Evolutionary conservation across 2,888 invertebrate genomes (phyloP).

Genomic region (Clivina fossor): DNA sequence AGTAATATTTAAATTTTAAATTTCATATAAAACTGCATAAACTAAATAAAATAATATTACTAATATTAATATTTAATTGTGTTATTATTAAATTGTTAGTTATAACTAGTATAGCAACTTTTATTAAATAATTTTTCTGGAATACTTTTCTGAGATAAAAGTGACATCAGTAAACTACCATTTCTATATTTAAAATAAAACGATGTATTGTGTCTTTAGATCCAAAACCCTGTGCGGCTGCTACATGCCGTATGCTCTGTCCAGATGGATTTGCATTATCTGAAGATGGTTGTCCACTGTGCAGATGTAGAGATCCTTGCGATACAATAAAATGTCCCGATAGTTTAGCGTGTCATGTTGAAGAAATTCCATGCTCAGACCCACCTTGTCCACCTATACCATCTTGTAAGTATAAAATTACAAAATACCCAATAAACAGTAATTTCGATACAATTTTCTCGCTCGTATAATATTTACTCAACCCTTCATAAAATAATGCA

Average conservation of each 20-base stretch:
- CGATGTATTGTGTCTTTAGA: slow-evolving; percentile 48
- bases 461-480: too few relatives aligned
- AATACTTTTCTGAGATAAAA: too few relatives aligned
- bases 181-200: too few relatives aligned
- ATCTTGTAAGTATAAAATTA: slow-evolving; percentile 67
- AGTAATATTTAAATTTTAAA: too few relatives aligned
- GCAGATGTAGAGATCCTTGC: slow-evolving; percentile 82
- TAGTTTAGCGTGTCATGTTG: slow-evolving; percentile 73
- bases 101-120: background rate
- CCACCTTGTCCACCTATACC: slow-evolving; percentile 85
- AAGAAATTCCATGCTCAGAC: slow-evolving; percentile 74
- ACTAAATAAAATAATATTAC: too few relatives aligned
- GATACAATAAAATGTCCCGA: slow-evolving; percentile 74
- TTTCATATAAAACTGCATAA: too few relatives aligned
- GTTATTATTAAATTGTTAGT: background rate
- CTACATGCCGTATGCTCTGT: slow-evolving; percentile 84
- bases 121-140: too few relatives aligned
- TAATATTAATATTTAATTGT: background rate
- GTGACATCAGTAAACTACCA: too few relatives aligned
- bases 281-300: slow-evolving; percentile 71
- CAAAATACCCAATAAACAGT: too few relatives aligned
- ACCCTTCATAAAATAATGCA: too few relatives aligned
- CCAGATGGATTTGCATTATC: slow-evolving; percentile 78
- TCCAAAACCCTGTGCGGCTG: slow-evolving; percentile 73
- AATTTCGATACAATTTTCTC: too few relatives aligned